Evolutionary conservation across 2,888 invertebrate species (phyloP), one percentile per base, ranked within the genome.

Genomic region (Agrotis segetum): DNA sequence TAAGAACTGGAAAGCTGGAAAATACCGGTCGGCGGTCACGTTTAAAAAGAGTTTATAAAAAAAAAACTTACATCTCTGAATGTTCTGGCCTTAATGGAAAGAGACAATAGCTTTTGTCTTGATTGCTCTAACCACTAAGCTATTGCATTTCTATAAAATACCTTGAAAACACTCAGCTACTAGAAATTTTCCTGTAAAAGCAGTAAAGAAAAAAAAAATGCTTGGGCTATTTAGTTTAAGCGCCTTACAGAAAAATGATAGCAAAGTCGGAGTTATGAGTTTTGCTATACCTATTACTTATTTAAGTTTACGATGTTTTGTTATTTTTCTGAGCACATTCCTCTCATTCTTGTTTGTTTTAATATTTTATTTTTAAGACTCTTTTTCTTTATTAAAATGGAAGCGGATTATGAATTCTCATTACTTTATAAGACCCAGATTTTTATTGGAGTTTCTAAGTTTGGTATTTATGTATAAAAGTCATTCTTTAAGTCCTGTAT

Each of bases 201-300:
- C 3, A 50, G 34, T 2, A 56, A 46, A 60, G 53, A 13, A 62
- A 50, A 53, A 63, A 56, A 14, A 17, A 40, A 11, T 29, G 4
- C 29, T 9, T 6, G 3, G 59, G 40, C n/a, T 65, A 68, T 68
- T 72, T 67, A 56, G 34, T 67, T 55, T 50, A 6, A 76, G 71
- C 66, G 73, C 84, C 86, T 81, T 40, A 55, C 50, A 62, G 24
- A 71, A 78, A 71, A 69, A 62, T 72, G 11, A 73, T 82, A 67
- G 71, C 76, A 76, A 86, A 74, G 49, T 53, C 55, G 68, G 50
- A 19, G 62, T 72, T 74, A 74, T 68, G 72, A 73, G 71, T 71
- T 80, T 63, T 47, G 24, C 40, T 21, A 60, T 59, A n/a, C n/a
- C n/a, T n/a, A 56, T 72, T 71, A 76, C 71, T 68, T 72, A 66